Conservation (phyloP, 2,113 vertebrate species). For the Hypocryptadius cinnamomeus region DNA sequence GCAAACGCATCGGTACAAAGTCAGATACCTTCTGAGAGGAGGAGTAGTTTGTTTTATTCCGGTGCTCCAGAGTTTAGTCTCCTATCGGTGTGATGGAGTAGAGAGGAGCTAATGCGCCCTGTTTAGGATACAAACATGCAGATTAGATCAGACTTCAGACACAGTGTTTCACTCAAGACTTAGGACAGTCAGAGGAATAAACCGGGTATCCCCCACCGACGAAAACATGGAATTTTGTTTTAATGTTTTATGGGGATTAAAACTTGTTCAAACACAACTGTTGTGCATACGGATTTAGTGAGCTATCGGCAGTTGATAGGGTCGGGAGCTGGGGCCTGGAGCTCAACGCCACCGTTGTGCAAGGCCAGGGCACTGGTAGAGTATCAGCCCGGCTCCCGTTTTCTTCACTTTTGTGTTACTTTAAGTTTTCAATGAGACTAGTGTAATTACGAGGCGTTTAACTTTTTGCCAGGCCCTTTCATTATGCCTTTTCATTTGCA, state of each 20-base stretch:
- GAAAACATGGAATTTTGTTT: background rate
- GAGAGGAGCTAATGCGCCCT: slow-evolving; percentile 69
- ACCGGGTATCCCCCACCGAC: background rate
- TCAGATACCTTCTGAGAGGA: slow-evolving; percentile 74
- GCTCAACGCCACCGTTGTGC: background rate
- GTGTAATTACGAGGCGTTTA: slow-evolving; percentile 77
- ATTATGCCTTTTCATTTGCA: slow-evolving; percentile 70
- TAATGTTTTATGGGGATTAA: background rate
- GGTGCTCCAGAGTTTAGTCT: slow-evolving; percentile 74
- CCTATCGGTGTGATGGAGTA: slow-evolving; percentile 66
- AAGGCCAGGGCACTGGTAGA: background rate
- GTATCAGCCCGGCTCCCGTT: background rate
- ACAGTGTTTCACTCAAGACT: slow-evolving; percentile 24
- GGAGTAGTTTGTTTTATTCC: slow-evolving; percentile 75
- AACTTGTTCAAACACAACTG: background rate
- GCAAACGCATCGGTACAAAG: slow-evolving; percentile 76
- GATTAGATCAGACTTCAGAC: slow-evolving; percentile 72
- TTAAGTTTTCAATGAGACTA: slow-evolving; percentile 65
- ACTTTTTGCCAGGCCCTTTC: slow-evolving; percentile 79
- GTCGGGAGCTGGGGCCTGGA: background rate
- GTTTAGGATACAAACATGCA: slow-evolving; percentile 82
- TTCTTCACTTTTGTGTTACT: slow-evolving; percentile 28
- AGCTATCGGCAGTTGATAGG: background rate
- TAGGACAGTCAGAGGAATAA: background rate
- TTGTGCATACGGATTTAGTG: background rate